A percentile compares a stretch with the other conserved stretches of the same genome.
Conservation (phyloP, 2,113 vertebrate genomes). For the Grantiella picta region DNA sequence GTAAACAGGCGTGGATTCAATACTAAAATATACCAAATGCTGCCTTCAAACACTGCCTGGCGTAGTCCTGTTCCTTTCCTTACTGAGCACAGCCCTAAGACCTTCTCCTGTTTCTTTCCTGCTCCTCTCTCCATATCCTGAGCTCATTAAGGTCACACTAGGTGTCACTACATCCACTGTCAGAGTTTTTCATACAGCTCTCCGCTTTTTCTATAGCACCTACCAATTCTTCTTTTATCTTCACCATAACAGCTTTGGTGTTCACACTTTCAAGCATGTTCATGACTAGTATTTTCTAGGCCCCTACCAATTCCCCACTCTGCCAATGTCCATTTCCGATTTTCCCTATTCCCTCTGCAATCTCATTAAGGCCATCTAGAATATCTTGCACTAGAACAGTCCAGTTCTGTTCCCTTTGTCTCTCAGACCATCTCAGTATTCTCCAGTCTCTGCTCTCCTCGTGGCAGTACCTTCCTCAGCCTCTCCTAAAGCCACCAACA, state of each 20-base stretch:
- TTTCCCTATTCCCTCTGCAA: neutral
- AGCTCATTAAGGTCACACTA: neutral
- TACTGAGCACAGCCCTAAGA: neutral
- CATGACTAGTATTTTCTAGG: neutral
- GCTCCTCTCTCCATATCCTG: neutral
- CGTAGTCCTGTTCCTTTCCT: neutral
- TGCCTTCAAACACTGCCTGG: neutral
- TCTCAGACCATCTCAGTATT: neutral
- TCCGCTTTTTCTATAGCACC: neutral
- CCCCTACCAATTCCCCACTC: neutral
- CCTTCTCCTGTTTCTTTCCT: neutral
- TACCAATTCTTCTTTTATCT: neutral
- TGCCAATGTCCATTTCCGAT: neutral
- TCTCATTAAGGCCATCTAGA: neutral
- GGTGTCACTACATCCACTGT: neutral
- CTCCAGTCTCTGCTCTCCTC: neutral
- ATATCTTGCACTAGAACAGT: neutral
- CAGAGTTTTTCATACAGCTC: neutral
- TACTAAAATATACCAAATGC: neutral
- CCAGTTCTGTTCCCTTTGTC: neutral
- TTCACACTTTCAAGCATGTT: neutral
- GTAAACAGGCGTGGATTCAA: neutral
- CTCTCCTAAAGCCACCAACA: neutral
- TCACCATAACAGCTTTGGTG: neutral
- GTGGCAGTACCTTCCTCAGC: neutral